phyloP scores from a whole-genome alignment of 2,113 vertebrate species.

The Gadus chalcogrammus region DNA sequence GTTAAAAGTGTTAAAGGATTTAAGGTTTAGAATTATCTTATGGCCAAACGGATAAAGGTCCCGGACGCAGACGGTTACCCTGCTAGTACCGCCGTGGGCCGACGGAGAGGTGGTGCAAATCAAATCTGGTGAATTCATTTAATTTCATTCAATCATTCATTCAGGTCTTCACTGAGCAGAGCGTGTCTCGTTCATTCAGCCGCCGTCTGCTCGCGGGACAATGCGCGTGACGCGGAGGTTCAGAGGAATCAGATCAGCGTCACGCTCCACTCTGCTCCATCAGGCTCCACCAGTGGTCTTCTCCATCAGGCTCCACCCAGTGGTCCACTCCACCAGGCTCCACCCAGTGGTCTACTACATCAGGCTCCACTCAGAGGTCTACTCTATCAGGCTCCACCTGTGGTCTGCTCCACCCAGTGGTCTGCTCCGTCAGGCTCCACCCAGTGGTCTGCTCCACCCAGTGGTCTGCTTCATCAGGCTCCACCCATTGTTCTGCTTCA shows the following conservation, averaged over 20 bases:
- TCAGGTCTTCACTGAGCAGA: constrained; percentile 44
- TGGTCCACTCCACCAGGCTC: not conserved
- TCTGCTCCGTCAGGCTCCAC: constrained; percentile 6
- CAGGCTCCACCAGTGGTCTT: constrained; percentile 48
- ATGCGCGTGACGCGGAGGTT: constrained; percentile 44
- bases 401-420: no score
- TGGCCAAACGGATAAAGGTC: no score
- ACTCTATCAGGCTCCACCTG: no score
- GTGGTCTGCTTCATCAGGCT: no score
- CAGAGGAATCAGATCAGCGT: constrained; percentile 63
- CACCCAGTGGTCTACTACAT: constrained; percentile 2
- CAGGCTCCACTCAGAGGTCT: no score
- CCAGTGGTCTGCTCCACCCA: not conserved
- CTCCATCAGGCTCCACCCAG: no score
- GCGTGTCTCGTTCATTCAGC: constrained; percentile 51
- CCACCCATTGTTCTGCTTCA: no score
- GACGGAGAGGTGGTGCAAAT: constrained; percentile 1
- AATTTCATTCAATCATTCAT: not conserved
- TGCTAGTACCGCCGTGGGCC: no score
- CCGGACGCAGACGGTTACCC: no score
- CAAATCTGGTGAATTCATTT: constrained; percentile 40
- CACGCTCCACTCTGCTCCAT: constrained; percentile 64
- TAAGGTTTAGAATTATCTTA: no score
- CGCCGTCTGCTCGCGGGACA: constrained; percentile 57
- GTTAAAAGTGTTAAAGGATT: no score